These are phyloP conservation scores for Apeira syringaria DNA, from an alignment of 2,888 invertebrate species.

Conservation along the genomic window DNA sequence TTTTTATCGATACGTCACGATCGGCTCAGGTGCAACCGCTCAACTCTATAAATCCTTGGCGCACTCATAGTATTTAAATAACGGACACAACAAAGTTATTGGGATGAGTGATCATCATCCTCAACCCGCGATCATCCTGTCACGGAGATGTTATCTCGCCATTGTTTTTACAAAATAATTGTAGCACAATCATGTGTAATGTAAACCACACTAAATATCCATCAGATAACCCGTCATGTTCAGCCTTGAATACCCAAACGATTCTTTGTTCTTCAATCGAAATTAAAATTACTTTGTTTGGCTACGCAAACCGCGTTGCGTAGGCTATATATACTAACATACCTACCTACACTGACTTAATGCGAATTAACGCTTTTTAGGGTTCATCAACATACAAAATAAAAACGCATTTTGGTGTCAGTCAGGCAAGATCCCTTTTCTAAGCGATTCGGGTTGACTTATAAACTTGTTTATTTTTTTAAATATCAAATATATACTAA, in stretches of 20 bases:
- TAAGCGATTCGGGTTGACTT: no score
- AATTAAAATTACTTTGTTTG: conserved; percentile 18
- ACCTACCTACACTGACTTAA: conserved; percentile 56
- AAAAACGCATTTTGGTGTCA: no score
- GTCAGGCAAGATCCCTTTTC: no score
- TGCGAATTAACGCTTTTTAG: conserved; percentile 53
- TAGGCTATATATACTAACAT: conserved; percentile 58
- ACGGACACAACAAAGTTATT: not conserved
- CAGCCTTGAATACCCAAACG: conserved; percentile 32
- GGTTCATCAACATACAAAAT: no score
- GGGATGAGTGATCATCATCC: conserved; percentile 28
- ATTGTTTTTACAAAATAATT: conserved; percentile 40
- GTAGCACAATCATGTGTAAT: conserved; percentile 25
- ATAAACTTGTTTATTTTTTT: no score
- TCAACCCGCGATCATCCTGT: conserved; percentile 36
- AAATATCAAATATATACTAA: no score
- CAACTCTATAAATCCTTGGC: no score
- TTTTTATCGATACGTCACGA: no score
- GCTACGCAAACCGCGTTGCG: conserved; percentile 45
- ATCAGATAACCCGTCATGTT: conserved; percentile 19
- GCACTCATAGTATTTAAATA: no score
- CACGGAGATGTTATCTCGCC: conserved; percentile 35
- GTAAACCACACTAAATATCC: conserved; percentile 20
- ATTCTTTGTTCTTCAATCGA: conserved; percentile 28
- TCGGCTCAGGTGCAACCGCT: no score